A percentile compares a stretch with the other conserved stretches of the same genome.
Evolutionary conservation across 2,113 vertebrate genomes (phyloP).

Genomic region (Grantiella picta): DNA sequence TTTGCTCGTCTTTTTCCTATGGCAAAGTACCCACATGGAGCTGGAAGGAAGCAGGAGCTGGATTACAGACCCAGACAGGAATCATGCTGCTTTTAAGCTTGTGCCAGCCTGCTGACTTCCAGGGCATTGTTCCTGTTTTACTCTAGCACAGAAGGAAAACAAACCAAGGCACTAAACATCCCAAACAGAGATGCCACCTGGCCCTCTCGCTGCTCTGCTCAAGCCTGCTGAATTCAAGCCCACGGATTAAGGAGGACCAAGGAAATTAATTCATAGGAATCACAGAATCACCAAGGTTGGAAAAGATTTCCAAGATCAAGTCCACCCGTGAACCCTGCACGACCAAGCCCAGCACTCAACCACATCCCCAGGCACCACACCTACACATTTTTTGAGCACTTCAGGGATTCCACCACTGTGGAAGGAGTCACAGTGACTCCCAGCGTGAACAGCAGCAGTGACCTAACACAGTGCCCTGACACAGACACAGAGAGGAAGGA

Average conservation of each 20-base stretch:
- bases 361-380: not conserved
- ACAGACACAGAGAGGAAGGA: not conserved
- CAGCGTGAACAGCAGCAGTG: accelerated
- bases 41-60: not conserved
- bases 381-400: not conserved
- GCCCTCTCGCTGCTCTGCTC: not conserved
- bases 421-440: not conserved
- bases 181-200: not conserved
- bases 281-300: not conserved
- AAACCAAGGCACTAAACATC: not conserved
- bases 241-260: not conserved
- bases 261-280: not conserved
- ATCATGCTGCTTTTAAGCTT: not conserved
- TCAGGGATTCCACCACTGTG: not conserved
- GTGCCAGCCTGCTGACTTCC: not conserved
- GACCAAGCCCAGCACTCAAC: not conserved
- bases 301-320: not conserved
- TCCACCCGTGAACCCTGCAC: not conserved
- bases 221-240: not conserved
- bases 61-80: not conserved
- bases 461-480: not conserved
- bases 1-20: not conserved
- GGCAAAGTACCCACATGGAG: not conserved
- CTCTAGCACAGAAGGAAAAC: not conserved
- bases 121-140: not conserved